Percentiles rank a stretch among this genome's conserved stretches.
phyloP scores from a whole-genome alignment of 2,888 invertebrate genomes.

The Folsomia candida region DNA sequence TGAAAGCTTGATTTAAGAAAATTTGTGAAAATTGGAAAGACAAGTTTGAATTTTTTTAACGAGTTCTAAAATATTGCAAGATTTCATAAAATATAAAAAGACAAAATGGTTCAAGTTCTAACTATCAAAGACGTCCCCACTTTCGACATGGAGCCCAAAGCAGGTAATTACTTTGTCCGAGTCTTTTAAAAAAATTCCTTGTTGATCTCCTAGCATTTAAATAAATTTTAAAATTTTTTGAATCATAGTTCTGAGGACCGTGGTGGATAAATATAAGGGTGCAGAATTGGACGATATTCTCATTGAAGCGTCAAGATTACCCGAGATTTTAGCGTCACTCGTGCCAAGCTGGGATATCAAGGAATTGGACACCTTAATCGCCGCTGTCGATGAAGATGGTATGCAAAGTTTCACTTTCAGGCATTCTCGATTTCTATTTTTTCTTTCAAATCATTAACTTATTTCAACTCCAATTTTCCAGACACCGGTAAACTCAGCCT shows the following conservation, averaged over 20 bases:
- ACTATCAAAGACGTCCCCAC: conserved; percentile 3
- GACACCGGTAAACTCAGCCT: conserved; percentile 43
- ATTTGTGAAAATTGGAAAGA: too few relatives aligned
- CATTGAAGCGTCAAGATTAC: conserved; percentile 38
- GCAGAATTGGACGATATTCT: conserved; percentile 37
- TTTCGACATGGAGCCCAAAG: conserved; percentile 4
- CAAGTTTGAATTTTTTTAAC: too few relatives aligned
- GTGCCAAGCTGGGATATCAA: conserved; percentile 38
- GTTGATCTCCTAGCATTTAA: too few relatives aligned
- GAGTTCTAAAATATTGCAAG: too few relatives aligned
- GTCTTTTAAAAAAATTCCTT: too few relatives aligned
- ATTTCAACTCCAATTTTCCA: conserved; percentile 11
- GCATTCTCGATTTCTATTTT: background rate
- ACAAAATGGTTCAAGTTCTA: conserved; percentile 6
- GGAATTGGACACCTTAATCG: conserved; percentile 37
- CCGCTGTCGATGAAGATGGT: conserved; percentile 42
- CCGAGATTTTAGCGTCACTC: conserved; percentile 40
- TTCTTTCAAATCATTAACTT: background rate
- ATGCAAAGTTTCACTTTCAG: conserved; percentile 15
- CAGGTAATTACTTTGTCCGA: background rate
- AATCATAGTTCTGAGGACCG: conserved; percentile 38
- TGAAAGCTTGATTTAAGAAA: too few relatives aligned
- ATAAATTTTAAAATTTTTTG: too few relatives aligned
- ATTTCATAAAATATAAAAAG: too few relatives aligned
- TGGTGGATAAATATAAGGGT: conserved; percentile 33